Evolutionary conservation across 1,140 invertebrate genomes (phyloP), one percentile per base, ranked within the genome.

Genomic region (Drosophila sturtevanti): DNA sequence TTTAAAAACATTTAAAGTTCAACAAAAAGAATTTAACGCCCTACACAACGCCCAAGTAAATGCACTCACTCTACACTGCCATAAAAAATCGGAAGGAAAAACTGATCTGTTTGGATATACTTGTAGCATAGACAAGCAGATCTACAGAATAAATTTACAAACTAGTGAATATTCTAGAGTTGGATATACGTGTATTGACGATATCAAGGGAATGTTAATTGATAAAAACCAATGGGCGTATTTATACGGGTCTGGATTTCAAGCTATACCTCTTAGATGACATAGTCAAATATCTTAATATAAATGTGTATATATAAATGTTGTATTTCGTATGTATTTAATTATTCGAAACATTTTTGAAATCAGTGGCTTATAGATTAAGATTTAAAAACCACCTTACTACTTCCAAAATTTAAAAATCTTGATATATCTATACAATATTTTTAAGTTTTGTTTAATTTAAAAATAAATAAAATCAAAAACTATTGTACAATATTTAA

Each of bases 1-100:
- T 16, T 51, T 76, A 11, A 1, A 48, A 0, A 48, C 27, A 7
- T 65, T 72, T 41, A 52, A 0, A 5, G 44, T 72, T 18, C 31
- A 41, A 18, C 1, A 34, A 24, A 31, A 55, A 0, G 41, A 58
- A 10, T 66, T 79, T 6, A 3, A 14, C 9, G 22, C 35, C 2
- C 24, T 76, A 5, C 82, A 86, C 60, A 87, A 87, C 54, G 72
- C 82, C 0, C 82, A 86, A 58, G 65, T 86, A 0, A 87, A 79
- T 71, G 82, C 75, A 0, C 62, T 86, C 2, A 37, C 56, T 10
- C 16, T 86, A 12, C 21, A 68, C 16, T 63, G 22, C 6, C 41
- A 31, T 14, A 14, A n/a, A 0, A 58, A 35, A 12, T 2, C 2
- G 0, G 6, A 3, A 0, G 12, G 31, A 14, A 0, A 6, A 6